A percentile compares a stretch with the other conserved stretches of the same genome.
These are phyloP conservation scores for Siniperca chuatsi DNA, from an alignment of 2,113 vertebrate genomes.

Conservation along the genomic window DNA sequence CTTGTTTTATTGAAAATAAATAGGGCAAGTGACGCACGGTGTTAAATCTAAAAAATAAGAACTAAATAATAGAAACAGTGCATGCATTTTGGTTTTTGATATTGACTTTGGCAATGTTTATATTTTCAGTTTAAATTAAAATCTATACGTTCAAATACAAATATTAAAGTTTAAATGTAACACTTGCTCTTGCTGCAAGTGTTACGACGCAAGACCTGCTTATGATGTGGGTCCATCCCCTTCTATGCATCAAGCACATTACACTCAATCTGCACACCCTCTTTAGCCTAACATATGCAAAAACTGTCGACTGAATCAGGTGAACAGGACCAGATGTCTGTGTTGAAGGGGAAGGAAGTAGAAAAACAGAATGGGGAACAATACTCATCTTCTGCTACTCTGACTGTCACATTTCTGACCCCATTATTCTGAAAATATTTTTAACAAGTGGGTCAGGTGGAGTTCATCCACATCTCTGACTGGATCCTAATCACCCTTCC, in stretches of 20 bases:
- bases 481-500: conserved; percentile 66
- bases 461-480: conserved; percentile 63
- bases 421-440: conserved; percentile 54
- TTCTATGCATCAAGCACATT: neutral
- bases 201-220: neutral
- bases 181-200: too few relatives aligned
- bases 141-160: neutral
- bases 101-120: neutral
- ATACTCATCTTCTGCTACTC: conserved; percentile 5
- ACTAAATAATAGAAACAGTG: neutral
- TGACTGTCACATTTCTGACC: conserved; percentile 29
- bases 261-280: conserved; percentile 6
- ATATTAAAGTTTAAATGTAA: neutral
- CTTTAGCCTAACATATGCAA: neutral
- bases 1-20: too few relatives aligned
- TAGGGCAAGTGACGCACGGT: neutral
- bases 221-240: neutral
- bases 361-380: conserved; percentile 28
- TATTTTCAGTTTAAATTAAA: neutral
- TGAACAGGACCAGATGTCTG: conserved; percentile 41
- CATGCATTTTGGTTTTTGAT: neutral
- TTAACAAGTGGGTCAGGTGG: conserved; percentile 63
- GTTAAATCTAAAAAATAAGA: neutral
- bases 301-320: conserved; percentile 35
- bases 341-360: conserved; percentile 33